Evolutionary conservation across 1,140 invertebrate genomes (phyloP), one percentile per base, ranked within the genome.

Genomic region (Xylocopa sonorina): DNA sequence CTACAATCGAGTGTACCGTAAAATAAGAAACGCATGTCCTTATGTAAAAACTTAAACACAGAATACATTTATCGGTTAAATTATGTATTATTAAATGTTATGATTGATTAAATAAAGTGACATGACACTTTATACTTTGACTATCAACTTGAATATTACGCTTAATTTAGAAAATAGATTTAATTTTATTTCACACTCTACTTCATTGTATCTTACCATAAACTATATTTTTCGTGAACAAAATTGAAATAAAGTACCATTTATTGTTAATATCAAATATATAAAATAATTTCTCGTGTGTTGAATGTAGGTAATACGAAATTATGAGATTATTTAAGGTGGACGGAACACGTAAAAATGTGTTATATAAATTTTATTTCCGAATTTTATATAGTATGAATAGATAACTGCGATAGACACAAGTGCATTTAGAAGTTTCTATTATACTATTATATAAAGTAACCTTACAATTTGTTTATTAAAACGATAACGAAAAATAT

Each of bases 51-150:
- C 86, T 87, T 82, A 84, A 82, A 89, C 79, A 89, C 80, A 87
- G 82, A 88, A 91, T 91, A 90, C 88, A 89, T 90, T 91, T 90
- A 93, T 92, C 86, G 83, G 88, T 92, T 92, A 88, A 93, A 92
- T 92, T 92, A 91, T 92, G 92, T 92, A 92, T 90, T 93, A 93
- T 92, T 92, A 87, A 91, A 92, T 93, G 91, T 92, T 92, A 92
- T 86, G 89, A 93, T 91, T 92, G 90, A 92, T 89, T 90, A 88
- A 92, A 92, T 92, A 92, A 93, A 93, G 91, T 93, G 89, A 92
- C 84, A 87, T 85, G 87, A 91, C 91, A 91, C 90, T 92, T 92
- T 92, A 89, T 77, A 67, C 1, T 67, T 75, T 68, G 58, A 43
- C 51, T 82, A 46, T 85, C 50, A 48, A 82, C 32, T 82, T 29